Percentiles rank a stretch among this genome's conserved stretches.
Conservation (phyloP, 2,888 invertebrate genomes). For the Anagyrus pseudococci region DNA sequence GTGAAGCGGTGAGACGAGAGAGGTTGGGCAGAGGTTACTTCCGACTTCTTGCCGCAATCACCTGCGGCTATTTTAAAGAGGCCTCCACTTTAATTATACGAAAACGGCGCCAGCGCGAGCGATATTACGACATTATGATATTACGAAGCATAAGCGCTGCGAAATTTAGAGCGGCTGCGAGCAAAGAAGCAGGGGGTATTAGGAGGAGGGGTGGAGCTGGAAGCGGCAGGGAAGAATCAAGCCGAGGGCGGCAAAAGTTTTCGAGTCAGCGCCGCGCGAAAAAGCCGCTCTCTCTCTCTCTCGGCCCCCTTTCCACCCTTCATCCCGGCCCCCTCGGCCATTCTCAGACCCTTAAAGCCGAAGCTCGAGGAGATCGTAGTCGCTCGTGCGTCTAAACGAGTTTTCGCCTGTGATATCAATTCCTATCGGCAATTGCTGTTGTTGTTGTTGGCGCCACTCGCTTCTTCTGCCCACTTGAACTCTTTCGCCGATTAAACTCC, state of each 20-base stretch:
- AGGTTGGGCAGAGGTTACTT: not conserved
- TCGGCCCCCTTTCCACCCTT: not conserved
- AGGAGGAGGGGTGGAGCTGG: no score
- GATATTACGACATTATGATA: slow-evolving; percentile 56
- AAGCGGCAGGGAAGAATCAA: no score
- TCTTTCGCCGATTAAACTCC: slow-evolving; percentile 23
- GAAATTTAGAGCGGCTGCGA: slow-evolving; percentile 48
- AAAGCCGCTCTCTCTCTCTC: no score
- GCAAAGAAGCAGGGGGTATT: not conserved
- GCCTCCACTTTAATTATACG: slow-evolving; percentile 59
- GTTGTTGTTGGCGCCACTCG: slow-evolving; percentile 1
- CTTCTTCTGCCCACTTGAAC: slow-evolving; percentile 4
- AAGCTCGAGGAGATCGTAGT: not conserved
- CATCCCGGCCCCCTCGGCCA: not conserved
- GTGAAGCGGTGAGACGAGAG: no score
- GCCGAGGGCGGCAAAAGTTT: not conserved
- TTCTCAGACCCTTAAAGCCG: not conserved
- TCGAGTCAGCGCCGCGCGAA: slow-evolving; percentile 1
- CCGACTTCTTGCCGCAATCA: slow-evolving; percentile 45
- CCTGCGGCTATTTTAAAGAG: slow-evolving; percentile 58
- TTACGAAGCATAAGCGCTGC: slow-evolving; percentile 52
- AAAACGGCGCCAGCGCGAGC: slow-evolving; percentile 37
- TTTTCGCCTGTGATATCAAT: slow-evolving; percentile 24
- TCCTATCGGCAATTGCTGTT: slow-evolving; percentile 25
- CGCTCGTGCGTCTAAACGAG: slow-evolving; percentile 11